Percentiles rank a stretch among this genome's conserved stretches.
phyloP scores from a whole-genome alignment of 2,888 invertebrate genomes.

The Brachyptera risi region DNA sequence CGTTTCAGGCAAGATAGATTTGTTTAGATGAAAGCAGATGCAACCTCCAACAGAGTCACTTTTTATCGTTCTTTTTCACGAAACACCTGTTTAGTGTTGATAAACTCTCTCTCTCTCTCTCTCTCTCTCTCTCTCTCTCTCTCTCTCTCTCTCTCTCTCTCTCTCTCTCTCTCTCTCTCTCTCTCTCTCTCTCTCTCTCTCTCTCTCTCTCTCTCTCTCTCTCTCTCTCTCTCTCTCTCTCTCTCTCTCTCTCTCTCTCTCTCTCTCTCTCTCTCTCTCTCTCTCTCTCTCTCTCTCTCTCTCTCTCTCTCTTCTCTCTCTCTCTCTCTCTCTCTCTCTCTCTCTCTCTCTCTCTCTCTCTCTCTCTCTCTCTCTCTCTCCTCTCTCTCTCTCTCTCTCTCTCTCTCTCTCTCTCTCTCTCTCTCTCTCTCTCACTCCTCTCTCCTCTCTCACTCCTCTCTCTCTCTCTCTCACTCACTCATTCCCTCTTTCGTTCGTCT shows the following conservation, averaged over 20 bases:
- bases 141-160: no score
- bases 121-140: no score
- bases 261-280: conserved; percentile 18
- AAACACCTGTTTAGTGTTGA: conserved; percentile 19
- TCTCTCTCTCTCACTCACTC: background rate
- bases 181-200: background rate
- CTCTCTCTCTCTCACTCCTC: no score
- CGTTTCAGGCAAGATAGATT: no score
- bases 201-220: background rate
- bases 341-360: background rate
- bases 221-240: background rate
- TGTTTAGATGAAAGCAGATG: conserved; percentile 11
- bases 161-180: no score
- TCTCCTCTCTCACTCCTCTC: background rate
- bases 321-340: background rate
- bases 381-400: no score
- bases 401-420: no score
- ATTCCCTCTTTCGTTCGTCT: no score
- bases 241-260: background rate
- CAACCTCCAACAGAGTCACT: conserved; percentile 12
- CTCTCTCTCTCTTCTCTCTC: no score
- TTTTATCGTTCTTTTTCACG: background rate
- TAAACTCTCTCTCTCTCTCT: background rate
- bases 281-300: no score
- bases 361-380: no score